phyloP scores from a whole-genome alignment of 2,113 vertebrate genomes.

The Phrynosoma blainvillii region DNA sequence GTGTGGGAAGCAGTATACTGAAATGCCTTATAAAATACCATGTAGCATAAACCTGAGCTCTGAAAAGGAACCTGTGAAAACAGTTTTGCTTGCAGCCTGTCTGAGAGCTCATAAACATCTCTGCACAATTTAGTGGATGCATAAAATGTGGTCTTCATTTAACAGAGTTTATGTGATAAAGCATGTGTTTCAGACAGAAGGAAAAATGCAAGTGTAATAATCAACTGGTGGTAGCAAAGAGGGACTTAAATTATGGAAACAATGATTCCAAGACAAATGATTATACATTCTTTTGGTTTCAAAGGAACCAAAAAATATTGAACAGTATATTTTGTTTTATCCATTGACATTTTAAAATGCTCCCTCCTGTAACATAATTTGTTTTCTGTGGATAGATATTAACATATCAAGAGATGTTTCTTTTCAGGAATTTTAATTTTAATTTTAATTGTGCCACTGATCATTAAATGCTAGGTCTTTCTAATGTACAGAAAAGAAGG shows the following conservation, averaged over 20 bases:
- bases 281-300: neutral
- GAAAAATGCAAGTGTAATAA: neutral
- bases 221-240: neutral
- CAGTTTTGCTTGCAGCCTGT: neutral
- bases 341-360: neutral
- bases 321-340: neutral
- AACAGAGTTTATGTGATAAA: neutral
- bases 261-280: neutral
- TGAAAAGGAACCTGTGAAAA: constrained; percentile 23
- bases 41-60: neutral
- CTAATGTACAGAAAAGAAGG: neutral
- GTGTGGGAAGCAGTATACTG: constrained; percentile 2
- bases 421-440: too few species aligned
- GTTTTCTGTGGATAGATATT: too few species aligned
- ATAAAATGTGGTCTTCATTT: neutral
- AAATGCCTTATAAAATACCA: constrained; percentile 1
- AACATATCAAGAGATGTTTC: too few species aligned
- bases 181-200: neutral
- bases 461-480: neutral
- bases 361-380: too few species aligned
- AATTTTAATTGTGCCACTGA: neutral
- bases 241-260: neutral
- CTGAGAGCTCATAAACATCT: constrained; percentile 7
- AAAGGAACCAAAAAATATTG: neutral
- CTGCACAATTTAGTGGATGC: constrained; percentile 1